Evolutionary conservation across 2,888 invertebrate species (phyloP), one percentile per base, ranked within the genome.

Genomic region (Acronicta alni): DNA sequence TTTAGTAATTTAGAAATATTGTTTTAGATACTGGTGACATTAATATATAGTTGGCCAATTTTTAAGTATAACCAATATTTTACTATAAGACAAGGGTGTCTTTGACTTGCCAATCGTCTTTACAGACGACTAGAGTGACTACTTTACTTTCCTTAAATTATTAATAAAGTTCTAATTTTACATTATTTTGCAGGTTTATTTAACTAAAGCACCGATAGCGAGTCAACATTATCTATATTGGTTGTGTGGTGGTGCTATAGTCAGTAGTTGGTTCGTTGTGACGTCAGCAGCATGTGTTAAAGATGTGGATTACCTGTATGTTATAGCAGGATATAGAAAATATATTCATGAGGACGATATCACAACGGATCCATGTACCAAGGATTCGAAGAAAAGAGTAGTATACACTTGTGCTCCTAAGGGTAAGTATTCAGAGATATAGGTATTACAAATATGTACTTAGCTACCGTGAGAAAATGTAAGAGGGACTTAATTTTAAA

Each of bases 211-310:
- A 0, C 30, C 59, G 0, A n/a, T 57, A 2, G 65, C 79, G 1
- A 18, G 41, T 0, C 30, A 18, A n/a, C n/a, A 4, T 2, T 83
- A 84, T 55, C 72, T 75, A 14, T 63, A 55, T 1, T 86, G 85
- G 85, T 17, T 80, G 0, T 86, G 85, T 23, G 85, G 85, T 0
- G 85, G 85, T 0, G 77, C 84, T 0, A 66, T 86, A 2, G 79
- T 83, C 5, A 67, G 44, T 3, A 32, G 43, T 0, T 17, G 54
- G 3, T 77, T 62, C 20, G 68, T 85, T 0, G 8, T 86, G 3
- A 85, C 85, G 0, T 80, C 85, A 6, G 85, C 85, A 0, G 84
- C 85, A 0, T 86, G 85, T 23, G 72, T 85, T 0, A 69, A 77
- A 39, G 84, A 86, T 16, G 80, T 84, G 0, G 57, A 79, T 14